phyloP scores from a whole-genome alignment of 2,888 invertebrate genomes.

The Rhagonycha lutea region DNA sequence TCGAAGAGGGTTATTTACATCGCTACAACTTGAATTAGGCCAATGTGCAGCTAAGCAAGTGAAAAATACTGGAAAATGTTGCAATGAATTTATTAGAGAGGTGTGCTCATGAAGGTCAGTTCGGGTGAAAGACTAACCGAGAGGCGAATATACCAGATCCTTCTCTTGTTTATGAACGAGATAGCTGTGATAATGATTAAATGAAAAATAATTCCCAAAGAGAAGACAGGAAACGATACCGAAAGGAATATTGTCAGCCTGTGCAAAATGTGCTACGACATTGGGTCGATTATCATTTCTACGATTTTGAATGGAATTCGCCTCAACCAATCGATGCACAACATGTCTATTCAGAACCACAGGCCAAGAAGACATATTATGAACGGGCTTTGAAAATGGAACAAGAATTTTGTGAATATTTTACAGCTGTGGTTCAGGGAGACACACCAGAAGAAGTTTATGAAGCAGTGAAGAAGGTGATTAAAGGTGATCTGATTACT shows the following conservation, averaged over 20 bases:
- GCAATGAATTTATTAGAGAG: constrained; percentile 93
- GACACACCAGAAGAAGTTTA: constrained; percentile 98
- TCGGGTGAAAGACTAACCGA: constrained; percentile 84
- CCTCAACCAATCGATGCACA: no score
- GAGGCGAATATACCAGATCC: constrained; percentile 91
- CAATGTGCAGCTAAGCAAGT: constrained; percentile 46
- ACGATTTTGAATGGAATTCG: constrained; percentile 96
- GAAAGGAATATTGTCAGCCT: constrained; percentile 96
- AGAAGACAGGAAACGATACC: constrained; percentile 94
- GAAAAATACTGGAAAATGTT: constrained; percentile 88
- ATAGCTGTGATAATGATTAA: constrained; percentile 65
- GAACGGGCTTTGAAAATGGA: constrained; percentile 97
- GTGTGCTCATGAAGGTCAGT: constrained; percentile 76
- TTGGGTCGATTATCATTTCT: constrained; percentile 99
- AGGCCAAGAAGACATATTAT: constrained; percentile 84
- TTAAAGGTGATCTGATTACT: constrained; percentile 86
- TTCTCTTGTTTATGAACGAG: constrained; percentile 74
- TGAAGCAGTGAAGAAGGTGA: constrained; percentile 91
- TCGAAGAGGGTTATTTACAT: constrained; percentile 85
- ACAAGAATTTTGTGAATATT: constrained; percentile 97
- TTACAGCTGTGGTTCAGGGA: constrained; percentile 94
- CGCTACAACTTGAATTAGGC: constrained; percentile 72
- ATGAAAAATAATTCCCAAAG: constrained; percentile 78
- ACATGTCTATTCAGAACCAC: no score
- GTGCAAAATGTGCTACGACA: constrained; percentile 95